Conservation (phyloP, 2,797 vertebrate species). For the Mormyrus proboscirostris region DNA sequence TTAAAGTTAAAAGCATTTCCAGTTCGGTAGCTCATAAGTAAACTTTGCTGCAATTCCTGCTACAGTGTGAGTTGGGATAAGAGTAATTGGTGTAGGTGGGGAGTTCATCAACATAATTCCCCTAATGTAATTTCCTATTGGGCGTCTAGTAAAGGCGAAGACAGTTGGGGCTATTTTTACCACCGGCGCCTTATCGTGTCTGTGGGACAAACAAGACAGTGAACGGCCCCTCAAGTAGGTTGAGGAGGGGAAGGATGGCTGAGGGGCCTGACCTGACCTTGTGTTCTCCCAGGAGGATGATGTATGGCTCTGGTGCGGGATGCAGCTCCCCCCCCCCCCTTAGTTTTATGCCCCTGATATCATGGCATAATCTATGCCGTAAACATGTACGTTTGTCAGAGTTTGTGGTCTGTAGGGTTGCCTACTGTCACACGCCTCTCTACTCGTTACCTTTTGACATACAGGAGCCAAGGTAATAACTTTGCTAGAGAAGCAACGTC, state of each 20-base stretch:
- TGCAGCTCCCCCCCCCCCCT: background rate
- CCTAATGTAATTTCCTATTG: constrained; percentile 29
- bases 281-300: constrained; percentile 49
- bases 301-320: constrained; percentile 17
- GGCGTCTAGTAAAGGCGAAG: background rate
- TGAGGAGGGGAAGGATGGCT: constrained; percentile 44
- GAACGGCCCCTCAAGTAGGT: constrained; percentile 31
- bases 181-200: constrained; percentile 33
- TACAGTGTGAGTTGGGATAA: background rate
- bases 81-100: background rate
- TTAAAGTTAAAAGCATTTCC: background rate
- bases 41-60: background rate
- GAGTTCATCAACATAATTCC: constrained; percentile 23
- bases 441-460: background rate
- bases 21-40: background rate
- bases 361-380: background rate
- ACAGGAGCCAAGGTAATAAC: constrained; percentile 32
- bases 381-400: background rate
- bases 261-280: constrained; percentile 46
- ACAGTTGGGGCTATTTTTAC: constrained; percentile 18
- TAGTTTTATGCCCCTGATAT: background rate
- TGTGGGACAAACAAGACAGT: constrained; percentile 32
- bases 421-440: background rate
- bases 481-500: constrained; percentile 27
- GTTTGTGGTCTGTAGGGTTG: background rate